phyloP scores from a whole-genome alignment of 1,140 invertebrate genomes.

The Hyles vespertilio region DNA sequence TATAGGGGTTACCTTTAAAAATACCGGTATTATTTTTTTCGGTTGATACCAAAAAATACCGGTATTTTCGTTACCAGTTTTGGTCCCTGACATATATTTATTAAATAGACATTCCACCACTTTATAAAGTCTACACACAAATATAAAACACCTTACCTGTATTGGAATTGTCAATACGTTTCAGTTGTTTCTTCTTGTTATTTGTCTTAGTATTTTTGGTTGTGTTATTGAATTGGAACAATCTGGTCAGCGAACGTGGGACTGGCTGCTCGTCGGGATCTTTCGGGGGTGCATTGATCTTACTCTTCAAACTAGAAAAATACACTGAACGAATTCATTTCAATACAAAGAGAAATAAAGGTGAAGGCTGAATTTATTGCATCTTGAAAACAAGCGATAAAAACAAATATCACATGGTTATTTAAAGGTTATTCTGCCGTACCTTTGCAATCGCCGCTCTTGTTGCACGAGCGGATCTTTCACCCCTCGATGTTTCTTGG shows the following conservation, averaged over 20 bases:
- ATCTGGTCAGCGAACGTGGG: conserved; percentile 77
- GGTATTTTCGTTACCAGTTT: too few relatives aligned
- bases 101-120: too few relatives aligned
- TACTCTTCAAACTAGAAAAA: conserved; percentile 76
- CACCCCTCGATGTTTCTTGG: conserved; percentile 82
- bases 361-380: too few relatives aligned
- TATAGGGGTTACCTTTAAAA: too few relatives aligned
- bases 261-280: conserved; percentile 80
- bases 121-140: too few relatives aligned
- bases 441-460: conserved; percentile 77
- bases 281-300: conserved; percentile 81
- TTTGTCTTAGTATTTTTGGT: conserved; percentile 60
- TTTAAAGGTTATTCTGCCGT: conserved; percentile 16
- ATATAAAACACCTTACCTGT: neutral
- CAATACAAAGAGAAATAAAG: too few relatives aligned
- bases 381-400: too few relatives aligned
- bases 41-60: too few relatives aligned
- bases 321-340: conserved; percentile 1
- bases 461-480: conserved; percentile 82
- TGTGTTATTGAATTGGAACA: conserved; percentile 78
- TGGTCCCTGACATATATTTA: too few relatives aligned
- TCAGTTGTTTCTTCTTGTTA: conserved; percentile 45
- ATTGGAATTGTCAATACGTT: neutral
- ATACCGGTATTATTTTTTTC: too few relatives aligned
- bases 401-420: too few relatives aligned